A percentile compares a stretch with the other conserved stretches of the same genome.
Conservation (phyloP, 1,140 invertebrate species). For the Triops longicaudatus region DNA sequence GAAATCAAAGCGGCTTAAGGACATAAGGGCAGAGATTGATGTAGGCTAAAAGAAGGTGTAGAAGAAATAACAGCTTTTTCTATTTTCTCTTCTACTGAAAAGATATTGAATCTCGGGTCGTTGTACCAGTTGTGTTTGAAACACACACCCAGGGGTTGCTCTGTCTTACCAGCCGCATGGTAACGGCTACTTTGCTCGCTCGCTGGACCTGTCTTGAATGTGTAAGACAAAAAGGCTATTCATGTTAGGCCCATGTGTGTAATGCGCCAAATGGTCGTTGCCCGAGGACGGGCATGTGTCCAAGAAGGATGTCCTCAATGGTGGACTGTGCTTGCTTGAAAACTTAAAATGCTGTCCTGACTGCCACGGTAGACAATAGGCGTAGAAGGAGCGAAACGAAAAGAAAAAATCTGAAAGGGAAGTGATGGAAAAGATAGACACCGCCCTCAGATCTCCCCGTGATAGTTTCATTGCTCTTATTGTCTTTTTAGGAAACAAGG, state of each 20-base stretch:
- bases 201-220: not conserved
- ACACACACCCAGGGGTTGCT: not conserved
- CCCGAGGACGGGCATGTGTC: not conserved
- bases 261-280: not conserved
- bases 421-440: not conserved
- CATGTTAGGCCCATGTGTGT: not conserved
- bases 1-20: too few species aligned
- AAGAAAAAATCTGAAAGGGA: not conserved
- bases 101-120: too few species aligned
- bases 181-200: not conserved
- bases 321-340: not conserved
- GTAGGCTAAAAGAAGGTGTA: too few species aligned
- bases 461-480: not conserved
- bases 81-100: too few species aligned
- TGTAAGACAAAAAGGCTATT: not conserved
- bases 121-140: not conserved
- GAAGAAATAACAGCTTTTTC: too few species aligned
- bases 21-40: too few species aligned
- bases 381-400: not conserved
- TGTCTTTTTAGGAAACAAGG: not conserved
- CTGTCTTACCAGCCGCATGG: not conserved
- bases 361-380: not conserved
- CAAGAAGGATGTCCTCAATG: conserved; percentile 11
- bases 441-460: not conserved
- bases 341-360: not conserved